These are phyloP conservation scores for Herpailurus yagouaroundi DNA, from an alignment of 2,113 vertebrate genomes.

Conservation along the genomic window DNA sequence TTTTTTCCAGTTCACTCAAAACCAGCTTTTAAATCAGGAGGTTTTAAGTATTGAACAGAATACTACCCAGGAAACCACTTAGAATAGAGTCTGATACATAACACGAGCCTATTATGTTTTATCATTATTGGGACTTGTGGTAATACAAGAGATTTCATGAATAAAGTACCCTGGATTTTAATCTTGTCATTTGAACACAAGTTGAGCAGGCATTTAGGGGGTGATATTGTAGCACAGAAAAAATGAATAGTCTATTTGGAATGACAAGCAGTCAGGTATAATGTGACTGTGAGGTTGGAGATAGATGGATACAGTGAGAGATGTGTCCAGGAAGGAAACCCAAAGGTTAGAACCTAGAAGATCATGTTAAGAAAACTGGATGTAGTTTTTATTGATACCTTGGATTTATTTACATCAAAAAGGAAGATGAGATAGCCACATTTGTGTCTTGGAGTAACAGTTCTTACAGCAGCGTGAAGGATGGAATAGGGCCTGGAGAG, in stretches of 20 bases:
- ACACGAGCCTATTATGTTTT: background rate
- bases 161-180: background rate
- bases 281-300: background rate
- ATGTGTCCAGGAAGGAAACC: background rate
- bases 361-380: background rate
- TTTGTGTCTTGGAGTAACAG: background rate
- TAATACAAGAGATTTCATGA: background rate
- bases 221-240: background rate
- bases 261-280: background rate
- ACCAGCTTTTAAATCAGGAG: background rate
- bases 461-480: background rate
- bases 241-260: background rate
- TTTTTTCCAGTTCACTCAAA: background rate
- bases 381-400: background rate
- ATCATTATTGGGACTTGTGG: background rate
- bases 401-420: background rate
- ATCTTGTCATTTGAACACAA: background rate
- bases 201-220: background rate
- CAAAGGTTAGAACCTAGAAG: background rate
- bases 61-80: background rate
- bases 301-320: background rate
- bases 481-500: background rate
- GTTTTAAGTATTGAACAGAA: background rate
- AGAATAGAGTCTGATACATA: background rate
- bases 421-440: background rate